Evolutionary conservation across 2,888 invertebrate genomes (phyloP), one percentile per base, ranked within the genome.

Genomic region (Microctonus hyperodae): DNA sequence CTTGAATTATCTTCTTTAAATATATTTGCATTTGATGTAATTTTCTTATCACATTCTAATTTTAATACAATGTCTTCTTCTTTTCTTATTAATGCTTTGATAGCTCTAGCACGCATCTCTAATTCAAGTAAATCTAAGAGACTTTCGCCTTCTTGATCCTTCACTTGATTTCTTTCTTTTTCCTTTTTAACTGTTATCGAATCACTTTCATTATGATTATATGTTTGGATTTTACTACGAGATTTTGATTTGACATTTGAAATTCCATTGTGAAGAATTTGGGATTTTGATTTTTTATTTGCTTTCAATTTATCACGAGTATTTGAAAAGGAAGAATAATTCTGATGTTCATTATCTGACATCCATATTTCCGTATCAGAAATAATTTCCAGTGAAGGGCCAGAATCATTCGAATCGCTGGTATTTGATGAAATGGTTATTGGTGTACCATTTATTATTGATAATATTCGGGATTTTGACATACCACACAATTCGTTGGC

Each of bases 81-180:
- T 69, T 84, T 84, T 11, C 83, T 78, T 68, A 84, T 83, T 72
- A 88, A 83, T 31, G 88, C 86, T 73, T 87, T 85, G 70, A 88
- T 88, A 5, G 88, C 88, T 63, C 87, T 79, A 0, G 88, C 88
- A 74, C 88, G 83, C 88, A 88, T 88, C 79, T 88, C 88, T 58
- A 88, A 77, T 74, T 88, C 88, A 60, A 88, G 76, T 33, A 88
- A 80, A 77, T 88, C 88, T 69, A 88, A 81, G 28, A 86, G 78
- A 73, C 84, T 85, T 67, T 86, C 85, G 0, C 84, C 84, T 66
- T 84, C 83, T 64, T 83, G 82, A 64, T 76, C 77, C 60, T 79
- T 77, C 28, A 31, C 40, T 6, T 68, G 61, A 3, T 75, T 74
- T 59, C 73, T 76, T 7, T 73, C 73, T 13, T 73, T 74, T 57